Evolutionary conservation across 2,888 invertebrate species (phyloP).

Genomic region (Diarsia brunnea): DNA sequence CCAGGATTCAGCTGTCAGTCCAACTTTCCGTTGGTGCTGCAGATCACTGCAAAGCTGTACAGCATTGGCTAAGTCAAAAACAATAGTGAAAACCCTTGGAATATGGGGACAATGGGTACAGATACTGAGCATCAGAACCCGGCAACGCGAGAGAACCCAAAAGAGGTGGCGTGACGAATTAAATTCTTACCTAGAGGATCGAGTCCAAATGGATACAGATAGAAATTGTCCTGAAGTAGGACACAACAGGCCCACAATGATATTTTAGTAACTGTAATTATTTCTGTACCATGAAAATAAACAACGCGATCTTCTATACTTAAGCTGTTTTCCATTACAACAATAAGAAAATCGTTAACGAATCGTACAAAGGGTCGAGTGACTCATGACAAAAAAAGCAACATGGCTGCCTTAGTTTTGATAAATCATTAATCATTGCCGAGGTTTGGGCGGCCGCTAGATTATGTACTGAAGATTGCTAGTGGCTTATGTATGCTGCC

Average conservation of each 20-base stretch:
- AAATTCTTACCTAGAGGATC: background rate
- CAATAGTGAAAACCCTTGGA: background rate
- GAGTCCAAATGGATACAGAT: background rate
- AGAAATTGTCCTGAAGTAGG: background rate
- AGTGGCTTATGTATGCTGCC: conserved; percentile 67
- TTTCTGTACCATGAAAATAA: background rate
- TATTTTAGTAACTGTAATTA: background rate
- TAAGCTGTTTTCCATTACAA: background rate
- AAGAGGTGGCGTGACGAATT: background rate
- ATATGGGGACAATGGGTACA: too few species aligned
- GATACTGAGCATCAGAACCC: too few species aligned
- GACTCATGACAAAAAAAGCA: conserved; percentile 67
- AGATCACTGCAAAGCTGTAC: background rate
- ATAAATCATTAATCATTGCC: conserved; percentile 86
- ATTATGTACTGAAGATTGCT: conserved; percentile 73
- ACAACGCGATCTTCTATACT: background rate
- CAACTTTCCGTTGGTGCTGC: background rate
- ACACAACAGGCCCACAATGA: background rate
- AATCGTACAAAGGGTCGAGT: conserved; percentile 48
- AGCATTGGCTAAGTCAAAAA: background rate
- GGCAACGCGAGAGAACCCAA: too few species aligned
- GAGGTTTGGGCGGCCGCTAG: conserved; percentile 81
- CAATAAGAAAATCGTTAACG: conserved; percentile 26
- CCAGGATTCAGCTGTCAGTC: background rate
- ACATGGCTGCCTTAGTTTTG: conserved; percentile 83